Percentiles rank a stretch among this genome's conserved stretches.
phyloP scores from a whole-genome alignment of 2,113 vertebrate genomes.

The Asarcornis scutulata region DNA sequence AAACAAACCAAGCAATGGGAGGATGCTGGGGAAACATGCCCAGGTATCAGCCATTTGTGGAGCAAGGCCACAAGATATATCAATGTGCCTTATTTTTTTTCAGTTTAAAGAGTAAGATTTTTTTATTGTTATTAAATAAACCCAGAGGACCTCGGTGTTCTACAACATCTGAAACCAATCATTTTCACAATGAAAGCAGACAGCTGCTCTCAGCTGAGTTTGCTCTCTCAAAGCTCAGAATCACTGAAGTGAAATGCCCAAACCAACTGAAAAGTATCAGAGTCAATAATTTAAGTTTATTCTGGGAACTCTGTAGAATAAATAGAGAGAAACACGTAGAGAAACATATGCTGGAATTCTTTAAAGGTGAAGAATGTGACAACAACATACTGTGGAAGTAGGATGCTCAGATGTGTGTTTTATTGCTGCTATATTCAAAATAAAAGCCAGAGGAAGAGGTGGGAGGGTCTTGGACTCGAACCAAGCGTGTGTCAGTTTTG shows the following conservation, averaged over 20 bases:
- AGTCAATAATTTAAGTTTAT: slow-evolving; percentile 53
- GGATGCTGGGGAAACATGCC: background rate
- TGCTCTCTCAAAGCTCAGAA: slow-evolving; percentile 15
- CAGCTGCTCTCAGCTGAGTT: slow-evolving; percentile 25
- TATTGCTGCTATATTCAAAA: background rate
- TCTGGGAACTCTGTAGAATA: slow-evolving; percentile 15
- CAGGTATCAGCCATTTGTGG: background rate
- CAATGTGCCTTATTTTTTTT: background rate
- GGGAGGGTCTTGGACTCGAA: slow-evolving; percentile 38
- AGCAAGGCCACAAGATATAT: background rate
- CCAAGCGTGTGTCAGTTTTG: background rate
- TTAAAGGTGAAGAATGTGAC: slow-evolving; percentile 63
- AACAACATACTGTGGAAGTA: slow-evolving; percentile 63
- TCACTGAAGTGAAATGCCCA: slow-evolving; percentile 38
- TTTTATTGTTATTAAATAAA: background rate
- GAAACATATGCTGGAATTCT: slow-evolving; percentile 58
- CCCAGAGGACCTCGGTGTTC: background rate
- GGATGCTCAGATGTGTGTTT: slow-evolving; percentile 53
- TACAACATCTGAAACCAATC: background rate
- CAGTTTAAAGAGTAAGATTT: background rate
- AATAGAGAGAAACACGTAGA: slow-evolving; percentile 3
- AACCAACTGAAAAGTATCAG: slow-evolving; percentile 43
- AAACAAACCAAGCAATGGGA: background rate
- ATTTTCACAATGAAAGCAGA: background rate
- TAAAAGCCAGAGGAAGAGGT: slow-evolving; percentile 39